Base-by-base conservation (phyloP, 2,797 vertebrate species). In the Psittacula echo region DNA sequence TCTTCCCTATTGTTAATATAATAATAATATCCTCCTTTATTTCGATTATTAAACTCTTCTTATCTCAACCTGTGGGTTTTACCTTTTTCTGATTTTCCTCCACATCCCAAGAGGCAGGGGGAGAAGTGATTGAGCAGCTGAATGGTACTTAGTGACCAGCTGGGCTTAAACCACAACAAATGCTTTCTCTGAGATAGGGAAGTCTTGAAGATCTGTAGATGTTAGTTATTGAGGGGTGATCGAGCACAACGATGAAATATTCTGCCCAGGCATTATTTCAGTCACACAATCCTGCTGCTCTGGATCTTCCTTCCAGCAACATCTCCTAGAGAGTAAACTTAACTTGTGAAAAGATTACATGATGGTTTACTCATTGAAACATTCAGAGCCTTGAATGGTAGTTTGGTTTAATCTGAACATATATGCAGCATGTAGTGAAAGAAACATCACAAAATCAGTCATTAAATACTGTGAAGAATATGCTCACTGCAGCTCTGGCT, bases 401-500 rank as follows among this genome's bases (percentile, higher is more conserved):
- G 37, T 44, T 87, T 50, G 18, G 32, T 54, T 86, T 80, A 61
- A 80, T 37, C 60, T 26, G 32, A 68, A 50, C 11, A 8, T 7
- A 80, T 2, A 80, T 1, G 1, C 19, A 62, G 42, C 34, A 13
- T 2, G 5, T 42, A 13, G 10, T 53, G 34, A 74, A 77, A 85
- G 62, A 34, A 71, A 66, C 3, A 2, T 60, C 62, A 51, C 47
- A 62, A 39, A 68, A 90, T 12, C 30, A 48, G 18, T 29, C 39
- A 9, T 12, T 54, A 58, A 67, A 41, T 34, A 54, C 32, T 27
- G 29, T 15, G 34, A 66, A 83, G 60, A 58, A 44, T 26, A 19
- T 45, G 41, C 18, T 60, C 1, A 0, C 54, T 1, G 0, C 60
- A 76, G 37, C 19, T 60, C 45, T 10, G 10, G 29, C 23, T 9